phyloP scores from a whole-genome alignment of 2,888 invertebrate genomes.

The Synergus itoensis region DNA sequence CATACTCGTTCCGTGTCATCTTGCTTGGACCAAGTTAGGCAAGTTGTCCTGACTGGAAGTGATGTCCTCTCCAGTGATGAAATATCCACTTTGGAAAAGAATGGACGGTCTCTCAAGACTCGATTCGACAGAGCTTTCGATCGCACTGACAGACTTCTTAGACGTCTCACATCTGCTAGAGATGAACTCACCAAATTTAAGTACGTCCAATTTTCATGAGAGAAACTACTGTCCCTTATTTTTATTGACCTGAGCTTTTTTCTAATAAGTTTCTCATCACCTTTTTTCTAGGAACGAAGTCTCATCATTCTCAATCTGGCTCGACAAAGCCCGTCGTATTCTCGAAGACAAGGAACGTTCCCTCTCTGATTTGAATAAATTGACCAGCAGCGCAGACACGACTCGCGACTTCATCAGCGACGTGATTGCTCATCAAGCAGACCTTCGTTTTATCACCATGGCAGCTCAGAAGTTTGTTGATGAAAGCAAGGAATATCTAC shows the following conservation, averaged over 20 bases:
- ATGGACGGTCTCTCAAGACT: slow-evolving; percentile 89
- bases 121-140: slow-evolving; percentile 91
- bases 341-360: slow-evolving; percentile 93
- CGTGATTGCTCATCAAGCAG: slow-evolving; percentile 97
- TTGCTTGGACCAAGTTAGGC: slow-evolving; percentile 93
- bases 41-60: slow-evolving; percentile 92
- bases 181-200: slow-evolving; percentile 94
- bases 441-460: slow-evolving; percentile 96
- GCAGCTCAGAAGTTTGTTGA: slow-evolving; percentile 97
- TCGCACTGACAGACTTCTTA: slow-evolving; percentile 88
- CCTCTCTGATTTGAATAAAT: slow-evolving; percentile 86
- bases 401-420: slow-evolving; percentile 94
- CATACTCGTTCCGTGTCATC: slow-evolving; percentile 91
- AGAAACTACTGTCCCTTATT: background rate
- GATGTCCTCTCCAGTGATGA: slow-evolving; percentile 96
- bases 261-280: slow-evolving; percentile 54
- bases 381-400: slow-evolving; percentile 87
- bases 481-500: slow-evolving; percentile 94
- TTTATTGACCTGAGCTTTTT: slow-evolving; percentile 10
- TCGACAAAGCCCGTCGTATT: slow-evolving; percentile 88
- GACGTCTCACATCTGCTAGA: slow-evolving; percentile 87
- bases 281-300: slow-evolving; percentile 83
- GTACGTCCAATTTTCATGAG: slow-evolving; percentile 70
- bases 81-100: slow-evolving; percentile 91
- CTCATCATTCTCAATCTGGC: slow-evolving; percentile 90